These are phyloP conservation scores for Mythimna albipuncta DNA, from an alignment of 2,888 invertebrate genomes.

Conservation along the genomic window DNA sequence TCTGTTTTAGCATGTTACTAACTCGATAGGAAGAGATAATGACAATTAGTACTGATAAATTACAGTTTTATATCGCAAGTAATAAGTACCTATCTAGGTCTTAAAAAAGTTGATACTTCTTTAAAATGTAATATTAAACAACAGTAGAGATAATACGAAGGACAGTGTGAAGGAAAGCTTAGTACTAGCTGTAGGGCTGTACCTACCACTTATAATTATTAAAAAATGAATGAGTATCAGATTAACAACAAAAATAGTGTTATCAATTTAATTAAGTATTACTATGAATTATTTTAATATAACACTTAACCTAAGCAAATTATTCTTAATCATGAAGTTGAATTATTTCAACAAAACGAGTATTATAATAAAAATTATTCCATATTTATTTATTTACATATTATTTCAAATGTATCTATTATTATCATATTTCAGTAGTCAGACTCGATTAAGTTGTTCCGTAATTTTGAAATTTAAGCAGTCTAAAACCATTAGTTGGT, in stretches of 20 bases:
- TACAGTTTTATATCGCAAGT: background rate
- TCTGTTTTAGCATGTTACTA: background rate
- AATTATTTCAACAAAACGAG: background rate
- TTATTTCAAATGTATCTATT: background rate
- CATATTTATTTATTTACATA: background rate
- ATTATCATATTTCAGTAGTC: background rate
- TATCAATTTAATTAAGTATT: background rate
- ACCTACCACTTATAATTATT: too few relatives aligned
- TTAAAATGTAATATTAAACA: background rate
- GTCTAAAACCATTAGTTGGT: background rate
- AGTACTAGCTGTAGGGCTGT: too few relatives aligned
- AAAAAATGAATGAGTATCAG: background rate
- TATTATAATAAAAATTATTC: background rate
- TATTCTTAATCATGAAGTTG: background rate
- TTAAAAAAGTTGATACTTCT: background rate
- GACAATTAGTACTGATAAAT: slow-evolving; percentile 15
- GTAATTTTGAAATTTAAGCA: background rate
- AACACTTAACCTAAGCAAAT: background rate
- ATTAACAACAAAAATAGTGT: background rate
- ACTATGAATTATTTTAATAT: background rate
- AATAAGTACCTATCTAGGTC: too few relatives aligned
- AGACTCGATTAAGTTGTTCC: background rate
- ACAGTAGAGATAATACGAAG: background rate
- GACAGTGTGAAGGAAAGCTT: too few relatives aligned
- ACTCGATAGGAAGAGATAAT: background rate